These are phyloP conservation scores for Drosophila melanica DNA, from an alignment of 1,140 invertebrate species.

Conservation along the genomic window DNA sequence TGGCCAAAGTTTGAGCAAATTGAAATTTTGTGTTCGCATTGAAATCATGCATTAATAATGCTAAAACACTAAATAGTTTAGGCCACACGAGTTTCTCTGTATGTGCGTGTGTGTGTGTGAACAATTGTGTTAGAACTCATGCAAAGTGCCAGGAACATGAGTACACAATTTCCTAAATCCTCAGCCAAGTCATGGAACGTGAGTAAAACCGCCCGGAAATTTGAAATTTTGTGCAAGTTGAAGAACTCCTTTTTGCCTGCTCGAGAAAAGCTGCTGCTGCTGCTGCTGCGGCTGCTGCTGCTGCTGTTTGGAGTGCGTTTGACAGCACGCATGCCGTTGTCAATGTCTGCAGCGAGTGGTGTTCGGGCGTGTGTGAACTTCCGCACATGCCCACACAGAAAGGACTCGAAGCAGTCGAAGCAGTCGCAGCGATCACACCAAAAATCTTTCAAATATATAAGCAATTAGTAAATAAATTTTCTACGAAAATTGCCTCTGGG, in stretches of 20 bases:
- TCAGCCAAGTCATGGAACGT: conserved; percentile 40
- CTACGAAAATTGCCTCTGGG: conserved; percentile 46
- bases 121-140: conserved; percentile 25
- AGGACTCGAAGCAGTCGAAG: neutral
- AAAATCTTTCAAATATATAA: conserved; percentile 51
- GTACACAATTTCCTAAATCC: conserved; percentile 75
- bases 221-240: conserved; percentile 72
- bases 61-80: conserved; percentile 66
- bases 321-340: conserved; percentile 61
- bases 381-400: conserved; percentile 68
- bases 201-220: conserved; percentile 61
- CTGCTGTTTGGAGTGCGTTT: conserved; percentile 58
- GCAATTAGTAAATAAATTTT: conserved; percentile 77
- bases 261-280: neutral
- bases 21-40: conserved; percentile 73
- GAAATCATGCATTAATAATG: conserved; percentile 77
- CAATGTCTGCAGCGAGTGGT: conserved; percentile 56
- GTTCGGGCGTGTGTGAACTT: conserved; percentile 80
- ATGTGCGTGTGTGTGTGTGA: too few relatives aligned
- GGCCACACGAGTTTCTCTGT: neutral
- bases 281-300: neutral
- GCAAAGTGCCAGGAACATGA: conserved; percentile 75
- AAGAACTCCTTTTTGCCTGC: conserved; percentile 24
- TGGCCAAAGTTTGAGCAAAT: conserved; percentile 58
- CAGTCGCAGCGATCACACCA: conserved; percentile 11